Evolutionary conservation across 1,140 invertebrate genomes (phyloP), one percentile per base, ranked within the genome.

Genomic region (Coboldia fuscipes): DNA sequence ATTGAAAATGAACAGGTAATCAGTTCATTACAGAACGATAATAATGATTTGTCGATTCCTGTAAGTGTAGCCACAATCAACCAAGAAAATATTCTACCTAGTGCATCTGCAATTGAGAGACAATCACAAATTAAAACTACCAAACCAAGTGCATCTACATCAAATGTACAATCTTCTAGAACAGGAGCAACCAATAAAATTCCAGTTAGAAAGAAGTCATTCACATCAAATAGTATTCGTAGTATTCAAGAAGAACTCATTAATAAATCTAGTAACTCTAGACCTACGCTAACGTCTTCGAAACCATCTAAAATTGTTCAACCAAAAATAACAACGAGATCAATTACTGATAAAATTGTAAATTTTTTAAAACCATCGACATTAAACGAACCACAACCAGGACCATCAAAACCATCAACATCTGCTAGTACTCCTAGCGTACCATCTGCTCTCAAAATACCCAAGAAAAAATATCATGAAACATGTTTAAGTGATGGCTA

Each of bases 401-500:
- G 4, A 12, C 17, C 9, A 9, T 3, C 12, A 32, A n/a, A 32
- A 32, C 18, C 17, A 32, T 18, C 29, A 4, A 18, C 17, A 30
- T 15, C 29, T 4, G 4, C 3, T 9, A 14, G 4, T n/a, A 32
- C 19, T 12, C 17, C 12, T 19, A 10, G n/a, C n/a, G n/a, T n/a
- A n/a, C n/a, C n/a, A 1, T 41, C 45, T 4, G 43, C 50, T 15
- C 45, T 44, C 2, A 42, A 47, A 10, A 48, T 55, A 34, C 52
- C 52, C 2, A 55, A 55, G 30, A 55, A 55, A 36, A 55, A 55
- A 28, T 68, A 67, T 45, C 53, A 58, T 17, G 65, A 68, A 44
- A 65, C 65, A 12, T 68, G 65, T 44, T 60, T 64, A 30, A 67
- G 63, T 16, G 65, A 68, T 47, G 64, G 67, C 37, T 63, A 68